Percentiles rank a stretch among this genome's conserved stretches.
phyloP scores from a whole-genome alignment of 2,113 vertebrate genomes.

The Isurus oxyrinchus region DNA sequence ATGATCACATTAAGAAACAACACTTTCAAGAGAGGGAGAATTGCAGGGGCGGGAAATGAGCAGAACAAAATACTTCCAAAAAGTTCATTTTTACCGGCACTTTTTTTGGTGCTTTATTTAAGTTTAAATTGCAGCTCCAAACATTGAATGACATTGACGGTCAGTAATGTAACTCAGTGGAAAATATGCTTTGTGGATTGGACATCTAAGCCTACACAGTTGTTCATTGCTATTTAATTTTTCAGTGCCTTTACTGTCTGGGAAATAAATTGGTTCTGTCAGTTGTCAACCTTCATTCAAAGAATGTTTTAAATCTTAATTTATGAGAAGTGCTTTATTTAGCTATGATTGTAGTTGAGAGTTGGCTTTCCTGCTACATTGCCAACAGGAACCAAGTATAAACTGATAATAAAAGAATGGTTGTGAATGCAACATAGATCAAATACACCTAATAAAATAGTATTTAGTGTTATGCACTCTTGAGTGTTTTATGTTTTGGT shows the following conservation, averaged over 20 bases:
- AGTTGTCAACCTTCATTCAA: constrained; percentile 17
- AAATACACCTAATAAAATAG: constrained; percentile 25
- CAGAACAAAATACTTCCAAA: not conserved
- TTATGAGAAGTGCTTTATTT: not conserved
- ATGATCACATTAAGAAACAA: not conserved
- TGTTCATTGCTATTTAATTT: constrained; percentile 24
- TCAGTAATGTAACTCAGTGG: constrained; percentile 18
- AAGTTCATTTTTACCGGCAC: not conserved
- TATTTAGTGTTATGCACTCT: constrained; percentile 12
- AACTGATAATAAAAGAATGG: constrained; percentile 3
- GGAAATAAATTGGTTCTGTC: constrained; percentile 34
- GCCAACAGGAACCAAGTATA: not conserved
- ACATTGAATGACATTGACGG: constrained; percentile 15
- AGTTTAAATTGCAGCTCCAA: not conserved
- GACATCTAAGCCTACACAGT: not conserved
- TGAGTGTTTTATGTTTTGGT: constrained; percentile 25
- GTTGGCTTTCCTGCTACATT: not conserved
- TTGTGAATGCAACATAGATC: not conserved
- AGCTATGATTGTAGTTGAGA: not conserved
- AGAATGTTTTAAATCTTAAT: constrained; percentile 9
- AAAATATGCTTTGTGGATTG: constrained; percentile 28
- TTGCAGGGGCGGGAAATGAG: not conserved
- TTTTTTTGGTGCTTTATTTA: not conserved
- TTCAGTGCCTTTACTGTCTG: constrained; percentile 28
- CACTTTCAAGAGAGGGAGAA: not conserved